Base-by-base conservation (phyloP, 2,797 vertebrate species). In the Bucorvus abyssinicus region DNA sequence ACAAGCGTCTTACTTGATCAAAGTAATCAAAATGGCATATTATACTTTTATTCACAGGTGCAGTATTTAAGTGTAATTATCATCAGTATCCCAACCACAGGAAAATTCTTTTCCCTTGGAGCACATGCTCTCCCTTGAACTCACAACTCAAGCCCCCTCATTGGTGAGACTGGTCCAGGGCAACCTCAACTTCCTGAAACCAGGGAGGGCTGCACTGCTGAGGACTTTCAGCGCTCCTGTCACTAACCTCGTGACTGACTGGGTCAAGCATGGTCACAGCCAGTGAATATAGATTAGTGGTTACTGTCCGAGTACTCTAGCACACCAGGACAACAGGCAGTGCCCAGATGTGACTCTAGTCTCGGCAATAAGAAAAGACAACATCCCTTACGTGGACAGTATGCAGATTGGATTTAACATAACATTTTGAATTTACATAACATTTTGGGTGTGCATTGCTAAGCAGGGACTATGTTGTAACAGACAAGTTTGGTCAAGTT, bases 261-360 rank as follows among this genome's bases (percentile, higher is more conserved):
- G 95, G 49, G 89, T 42, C 94, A 96, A 40, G 57, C 68, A 68
- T 0, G 38, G 77, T 23, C 82, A 95, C 94, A 97, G 93, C 82
- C 97, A 97, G 95, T 97, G 96, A 98, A 98, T 84, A 97, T 14
- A 97, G 95, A 84, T 96, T 38, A 98, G 97, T 77, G 81, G 17
- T 96, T 93, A 42, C 92, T 98, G 60, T 98, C 84, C 97, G 97
- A 98, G 97, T 32, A 96, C 97, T 97, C 85, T 84, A 98, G 98
- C 97, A 98, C 97, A 97, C 91, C 97, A 87, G 76, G 92, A 73
- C 96, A 96, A 98, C 77, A 15, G 83, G 47, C 49, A 65, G 40
- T 27, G 87, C 85, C 95, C 93, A 93, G 96, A 38, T 90, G 97
- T 97, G 97, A 98, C 97, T 98, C 97, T 97, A 97, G 97, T 89